Percentiles rank a stretch among this genome's conserved stretches.
These are phyloP conservation scores for Sycophaga agraensis DNA, from an alignment of 1,140 invertebrate species.

Conservation along the genomic window DNA sequence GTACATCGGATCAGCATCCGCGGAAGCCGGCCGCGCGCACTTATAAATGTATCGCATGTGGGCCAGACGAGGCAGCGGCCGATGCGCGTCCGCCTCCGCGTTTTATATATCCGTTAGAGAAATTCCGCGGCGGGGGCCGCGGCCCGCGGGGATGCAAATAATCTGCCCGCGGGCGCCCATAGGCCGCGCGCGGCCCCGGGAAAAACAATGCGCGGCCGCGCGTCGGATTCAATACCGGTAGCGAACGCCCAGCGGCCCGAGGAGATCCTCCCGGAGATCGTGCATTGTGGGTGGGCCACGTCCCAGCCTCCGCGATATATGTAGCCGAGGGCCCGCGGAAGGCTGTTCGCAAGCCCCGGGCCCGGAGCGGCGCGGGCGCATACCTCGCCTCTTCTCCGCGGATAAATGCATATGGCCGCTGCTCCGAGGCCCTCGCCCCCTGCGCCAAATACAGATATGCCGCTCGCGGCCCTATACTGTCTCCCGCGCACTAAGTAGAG, in stretches of 20 bases:
- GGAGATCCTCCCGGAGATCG: conserved; percentile 47
- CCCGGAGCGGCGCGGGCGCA: conserved; percentile 13
- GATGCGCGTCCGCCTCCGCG: too few species aligned
- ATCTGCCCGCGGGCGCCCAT: conserved; percentile 46
- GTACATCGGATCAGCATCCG: background rate
- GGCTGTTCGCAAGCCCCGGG: background rate
- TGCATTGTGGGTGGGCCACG: conserved; percentile 56
- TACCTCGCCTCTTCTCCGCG: background rate
- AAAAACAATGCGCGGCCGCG: conserved; percentile 56
- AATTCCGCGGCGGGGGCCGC: conserved; percentile 18
- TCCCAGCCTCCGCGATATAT: background rate
- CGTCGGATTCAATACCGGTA: conserved; percentile 60
- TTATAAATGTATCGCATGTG: conserved; percentile 22
- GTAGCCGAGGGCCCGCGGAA: conserved; percentile 35
- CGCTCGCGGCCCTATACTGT: too few species aligned
- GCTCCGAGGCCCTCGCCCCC: too few species aligned
- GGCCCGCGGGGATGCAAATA: conserved; percentile 52
- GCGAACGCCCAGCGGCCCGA: conserved; percentile 38
- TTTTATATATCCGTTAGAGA: conserved; percentile 13
- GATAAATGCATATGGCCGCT: too few species aligned
- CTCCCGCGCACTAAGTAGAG: too few species aligned
- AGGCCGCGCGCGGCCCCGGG: conserved; percentile 10
- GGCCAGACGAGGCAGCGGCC: background rate
- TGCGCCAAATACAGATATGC: too few species aligned
- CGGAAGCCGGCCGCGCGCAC: background rate